A percentile compares a stretch with the other conserved stretches of the same genome.
Conservation (phyloP, 2,797 vertebrate species). For the Capromys pilorides region DNA sequence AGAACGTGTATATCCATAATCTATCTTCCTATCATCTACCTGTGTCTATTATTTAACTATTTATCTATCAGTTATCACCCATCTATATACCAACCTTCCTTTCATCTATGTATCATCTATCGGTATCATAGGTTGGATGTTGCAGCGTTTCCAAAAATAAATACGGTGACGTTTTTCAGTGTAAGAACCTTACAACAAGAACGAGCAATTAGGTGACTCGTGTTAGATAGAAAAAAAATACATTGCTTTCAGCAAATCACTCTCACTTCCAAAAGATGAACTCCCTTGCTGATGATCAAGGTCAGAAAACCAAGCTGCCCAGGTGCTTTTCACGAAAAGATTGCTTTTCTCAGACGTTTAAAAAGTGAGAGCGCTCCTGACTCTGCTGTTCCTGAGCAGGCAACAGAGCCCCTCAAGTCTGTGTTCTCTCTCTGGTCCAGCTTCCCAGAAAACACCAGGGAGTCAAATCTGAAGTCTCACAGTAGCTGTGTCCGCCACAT, state of each 20-base stretch:
- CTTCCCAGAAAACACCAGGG: not conserved
- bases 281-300: not conserved
- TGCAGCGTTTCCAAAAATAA: not conserved
- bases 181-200: not conserved
- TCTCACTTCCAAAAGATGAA: not conserved
- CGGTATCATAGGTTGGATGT: not conserved
- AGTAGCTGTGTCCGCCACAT: rapidly evolving
- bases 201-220: not conserved
- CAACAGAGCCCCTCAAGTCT: not conserved
- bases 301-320: not conserved
- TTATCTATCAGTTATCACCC: not conserved
- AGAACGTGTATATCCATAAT: too few relatives aligned
- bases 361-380: not conserved
- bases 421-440: not conserved
- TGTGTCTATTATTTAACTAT: not conserved
- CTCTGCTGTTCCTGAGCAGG: rapidly evolving
- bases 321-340: not conserved
- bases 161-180: not conserved
- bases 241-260: not conserved
- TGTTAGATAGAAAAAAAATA: not conserved
- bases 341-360: not conserved
- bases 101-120: not conserved
- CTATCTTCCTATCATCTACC: not conserved
- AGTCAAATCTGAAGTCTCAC: rapidly evolving
- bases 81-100: not conserved